Conservation (phyloP, 2,888 invertebrate genomes). For the Bimastos eiseni region DNA sequence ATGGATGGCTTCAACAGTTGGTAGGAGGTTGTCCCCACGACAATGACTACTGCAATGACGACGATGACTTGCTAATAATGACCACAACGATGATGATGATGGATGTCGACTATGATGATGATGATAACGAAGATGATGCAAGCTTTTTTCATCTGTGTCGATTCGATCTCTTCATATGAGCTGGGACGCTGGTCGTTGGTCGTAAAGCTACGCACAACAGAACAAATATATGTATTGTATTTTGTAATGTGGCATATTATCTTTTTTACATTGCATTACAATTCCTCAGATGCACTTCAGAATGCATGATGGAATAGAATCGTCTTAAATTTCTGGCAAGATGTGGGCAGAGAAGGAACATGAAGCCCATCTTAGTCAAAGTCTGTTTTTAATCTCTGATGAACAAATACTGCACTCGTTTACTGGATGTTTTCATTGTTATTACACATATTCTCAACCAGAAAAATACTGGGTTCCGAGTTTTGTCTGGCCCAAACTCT, state of each 20-base stretch:
- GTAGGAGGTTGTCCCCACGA: background rate
- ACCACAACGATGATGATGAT: background rate
- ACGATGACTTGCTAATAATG: background rate
- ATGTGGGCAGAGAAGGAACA: background rate
- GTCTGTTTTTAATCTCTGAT: background rate
- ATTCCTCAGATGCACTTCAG: background rate
- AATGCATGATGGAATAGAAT: background rate
- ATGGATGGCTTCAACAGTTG: constrained; percentile 2
- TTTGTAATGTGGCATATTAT: background rate
- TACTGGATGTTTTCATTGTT: background rate
- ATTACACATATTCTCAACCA: background rate
- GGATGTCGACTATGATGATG: background rate
- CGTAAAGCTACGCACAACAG: constrained; percentile 22
- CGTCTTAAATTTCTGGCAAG: background rate
- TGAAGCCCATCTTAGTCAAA: background rate
- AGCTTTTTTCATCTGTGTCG: constrained; percentile 8
- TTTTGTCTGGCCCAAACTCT: background rate
- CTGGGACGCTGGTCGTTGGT: constrained; percentile 29
- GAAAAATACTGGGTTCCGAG: background rate
- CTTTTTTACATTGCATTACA: background rate
- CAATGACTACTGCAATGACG: background rate
- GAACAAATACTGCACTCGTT: background rate
- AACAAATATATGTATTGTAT: background rate
- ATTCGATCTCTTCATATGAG: background rate
- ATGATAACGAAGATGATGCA: background rate